Evolutionary conservation across 2,888 invertebrate genomes (phyloP).

Genomic region (Embidobia sp.): DNA sequence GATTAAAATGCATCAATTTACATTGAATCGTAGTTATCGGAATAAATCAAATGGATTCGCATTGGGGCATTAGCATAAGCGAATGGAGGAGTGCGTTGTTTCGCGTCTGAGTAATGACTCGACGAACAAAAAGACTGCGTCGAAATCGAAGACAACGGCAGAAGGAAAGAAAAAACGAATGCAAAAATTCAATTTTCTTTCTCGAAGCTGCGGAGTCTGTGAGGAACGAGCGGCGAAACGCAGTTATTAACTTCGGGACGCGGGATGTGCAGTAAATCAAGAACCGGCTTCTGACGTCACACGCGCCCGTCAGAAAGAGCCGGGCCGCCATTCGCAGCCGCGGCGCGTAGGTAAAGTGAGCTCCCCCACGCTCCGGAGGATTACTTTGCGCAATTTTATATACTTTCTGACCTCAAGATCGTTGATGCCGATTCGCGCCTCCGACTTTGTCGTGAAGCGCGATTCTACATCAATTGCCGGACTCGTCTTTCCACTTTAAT

Average conservation of each 20-base stretch:
- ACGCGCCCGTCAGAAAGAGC: conserved; percentile 30
- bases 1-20: conserved; percentile 55
- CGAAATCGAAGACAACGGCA: conserved; percentile 27
- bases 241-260: conserved; percentile 61
- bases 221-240: conserved; percentile 33
- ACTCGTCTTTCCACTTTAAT: conserved; percentile 38
- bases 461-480: conserved; percentile 44
- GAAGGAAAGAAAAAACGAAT: conserved; percentile 8
- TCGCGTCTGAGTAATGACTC: conserved; percentile 53
- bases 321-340: conserved; percentile 25
- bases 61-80: conserved; percentile 45
- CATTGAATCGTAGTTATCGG: conserved; percentile 55
- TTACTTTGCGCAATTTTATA: conserved; percentile 57
- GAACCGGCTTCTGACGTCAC: conserved; percentile 66
- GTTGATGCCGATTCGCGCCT: conserved; percentile 47
- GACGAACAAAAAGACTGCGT: conserved; percentile 34
- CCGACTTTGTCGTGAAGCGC: conserved; percentile 34
- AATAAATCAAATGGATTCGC: conserved; percentile 53
- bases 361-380: conserved; percentile 29
- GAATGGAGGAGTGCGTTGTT: conserved; percentile 48
- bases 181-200: conserved; percentile 60
- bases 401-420: conserved; percentile 53
- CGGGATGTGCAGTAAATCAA: conserved; percentile 63
- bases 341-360: conserved; percentile 39
- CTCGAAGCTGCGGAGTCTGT: conserved; percentile 36